Base-by-base conservation (phyloP, 2,888 invertebrate species). In the Tachina fera region DNA sequence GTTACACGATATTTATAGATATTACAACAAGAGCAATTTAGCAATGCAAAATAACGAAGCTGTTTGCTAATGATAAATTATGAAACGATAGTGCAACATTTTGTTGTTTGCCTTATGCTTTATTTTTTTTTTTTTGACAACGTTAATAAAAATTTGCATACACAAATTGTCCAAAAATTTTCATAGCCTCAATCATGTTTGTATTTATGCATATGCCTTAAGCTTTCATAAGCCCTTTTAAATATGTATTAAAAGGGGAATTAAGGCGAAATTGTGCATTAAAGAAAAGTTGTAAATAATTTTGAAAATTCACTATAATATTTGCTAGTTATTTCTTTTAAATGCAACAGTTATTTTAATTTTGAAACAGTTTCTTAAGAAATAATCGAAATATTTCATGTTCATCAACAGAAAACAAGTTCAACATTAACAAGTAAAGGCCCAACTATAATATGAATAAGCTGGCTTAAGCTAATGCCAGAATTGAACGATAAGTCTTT, bases 101-200 rank as follows among this genome's bases (percentile, higher is more conserved):
- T 31, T 22, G 13, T 53, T 79, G 45, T 63, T 53, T 63, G 75
- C 5, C 14, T 47, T 16, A 41, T n/a, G 31, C 19, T 60, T n/a
- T 6, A 13, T 11, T n/a, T 6, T 9, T 16, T n/a, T 31, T 71
- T 10, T 8, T 13, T n/a, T n/a, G n/a, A 14, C 39, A 11, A 56
- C 39, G 4, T 22, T 41, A 49, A 60, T 22, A 9, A 47, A 63
- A 80, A 81, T 74, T 68, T 68, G 51, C 81, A 81, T 81, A 31
- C 5, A 0, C 31, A 81, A 68, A 81, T 72, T 79, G 39, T 60
- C 0, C 1, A 39, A 56, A 58, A 45, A 56, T 68, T 16, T 81
- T 14, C 6, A 60, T 60, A 14, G 14, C 60, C 67, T 75, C 74
- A 74, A 74, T 81, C 67, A 81, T 81, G 31, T 31, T 14, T 45